These are phyloP conservation scores for Drosophila bocki DNA, from an alignment of 1,140 invertebrate genomes.

Conservation along the genomic window DNA sequence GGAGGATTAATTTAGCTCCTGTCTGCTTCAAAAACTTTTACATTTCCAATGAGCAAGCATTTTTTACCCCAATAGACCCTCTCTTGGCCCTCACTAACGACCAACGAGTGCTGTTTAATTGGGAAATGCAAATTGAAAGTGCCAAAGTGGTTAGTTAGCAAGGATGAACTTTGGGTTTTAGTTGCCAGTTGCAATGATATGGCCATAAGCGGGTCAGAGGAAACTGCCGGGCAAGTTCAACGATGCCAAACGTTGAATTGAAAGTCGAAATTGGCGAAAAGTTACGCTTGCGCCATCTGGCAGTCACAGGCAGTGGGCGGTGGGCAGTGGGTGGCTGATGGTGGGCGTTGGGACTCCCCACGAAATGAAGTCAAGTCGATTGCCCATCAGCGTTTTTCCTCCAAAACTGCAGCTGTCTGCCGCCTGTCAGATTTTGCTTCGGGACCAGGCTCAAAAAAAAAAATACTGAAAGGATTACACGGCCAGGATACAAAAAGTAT, in stretches of 20 bases:
- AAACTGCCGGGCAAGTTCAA: constrained; percentile 41
- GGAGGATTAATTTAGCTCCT: neutral
- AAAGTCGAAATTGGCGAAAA: constrained; percentile 62
- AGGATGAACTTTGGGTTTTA: constrained; percentile 57
- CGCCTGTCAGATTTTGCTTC: constrained; percentile 51
- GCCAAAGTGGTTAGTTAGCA: constrained; percentile 56
- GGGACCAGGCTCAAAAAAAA: constrained; percentile 11
- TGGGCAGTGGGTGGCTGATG: neutral
- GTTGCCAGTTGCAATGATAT: constrained; percentile 60
- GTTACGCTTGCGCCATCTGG: constrained; percentile 58
- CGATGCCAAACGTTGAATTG: constrained; percentile 65
- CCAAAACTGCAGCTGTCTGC: constrained; percentile 68
- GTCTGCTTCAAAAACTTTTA: neutral
- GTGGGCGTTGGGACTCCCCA: neutral
- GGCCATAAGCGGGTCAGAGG: constrained; percentile 44
- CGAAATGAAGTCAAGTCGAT: constrained; percentile 73
- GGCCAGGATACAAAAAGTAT: neutral
- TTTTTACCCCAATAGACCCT: neutral
- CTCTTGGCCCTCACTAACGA: neutral
- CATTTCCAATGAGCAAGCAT: neutral
- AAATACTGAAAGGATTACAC: constrained; percentile 7
- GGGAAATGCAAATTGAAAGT: constrained; percentile 49
- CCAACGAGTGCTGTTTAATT: constrained; percentile 21
- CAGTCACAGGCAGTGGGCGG: neutral
- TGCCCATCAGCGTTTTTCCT: constrained; percentile 73